Evolutionary conservation across 2,113 vertebrate species (phyloP).

Genomic region (Hypomesus transpacificus): DNA sequence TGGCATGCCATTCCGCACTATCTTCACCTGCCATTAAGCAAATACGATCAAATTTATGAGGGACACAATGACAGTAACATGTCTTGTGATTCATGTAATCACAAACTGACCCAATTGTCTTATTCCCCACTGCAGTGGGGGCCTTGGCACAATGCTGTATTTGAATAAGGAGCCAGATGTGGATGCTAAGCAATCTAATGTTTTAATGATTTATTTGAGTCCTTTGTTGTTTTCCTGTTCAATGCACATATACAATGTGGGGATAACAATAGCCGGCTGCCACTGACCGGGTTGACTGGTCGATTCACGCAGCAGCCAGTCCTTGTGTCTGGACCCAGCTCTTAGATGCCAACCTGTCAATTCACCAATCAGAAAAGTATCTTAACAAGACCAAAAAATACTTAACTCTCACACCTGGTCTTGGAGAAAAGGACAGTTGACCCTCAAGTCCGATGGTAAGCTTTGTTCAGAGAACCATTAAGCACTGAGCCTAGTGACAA

Average conservation of each 20-base stretch:
- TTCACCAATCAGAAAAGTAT: constrained; percentile 30
- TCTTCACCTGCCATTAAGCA: constrained; percentile 45
- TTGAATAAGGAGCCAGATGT: constrained; percentile 66
- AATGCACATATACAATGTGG: constrained; percentile 68
- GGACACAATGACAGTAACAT: constrained; percentile 60
- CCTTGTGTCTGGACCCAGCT: constrained; percentile 39
- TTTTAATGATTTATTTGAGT: constrained; percentile 68
- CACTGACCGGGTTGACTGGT: constrained; percentile 45
- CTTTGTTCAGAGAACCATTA: constrained; percentile 43
- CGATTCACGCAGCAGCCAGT: constrained; percentile 48
- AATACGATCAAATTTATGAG: constrained; percentile 53
- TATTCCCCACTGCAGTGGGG: constrained; percentile 50
- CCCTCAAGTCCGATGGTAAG: constrained; percentile 41
- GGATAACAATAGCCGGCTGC: constrained; percentile 65
- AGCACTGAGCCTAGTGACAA: constrained; percentile 35
- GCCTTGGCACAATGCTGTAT: constrained; percentile 41
- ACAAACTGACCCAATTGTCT: constrained; percentile 70
- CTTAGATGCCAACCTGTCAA: constrained; percentile 38
- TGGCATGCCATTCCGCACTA: constrained; percentile 24
- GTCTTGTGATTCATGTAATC: constrained; percentile 59
- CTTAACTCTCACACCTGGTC: constrained; percentile 21
- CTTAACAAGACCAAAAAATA: not conserved
- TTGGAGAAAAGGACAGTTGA: constrained; percentile 18
- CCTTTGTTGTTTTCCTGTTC: constrained; percentile 68
- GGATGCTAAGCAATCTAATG: constrained; percentile 56